These are phyloP conservation scores for Grammomys dolichurus DNA, from an alignment of 2,113 vertebrate species.

Conservation along the genomic window DNA sequence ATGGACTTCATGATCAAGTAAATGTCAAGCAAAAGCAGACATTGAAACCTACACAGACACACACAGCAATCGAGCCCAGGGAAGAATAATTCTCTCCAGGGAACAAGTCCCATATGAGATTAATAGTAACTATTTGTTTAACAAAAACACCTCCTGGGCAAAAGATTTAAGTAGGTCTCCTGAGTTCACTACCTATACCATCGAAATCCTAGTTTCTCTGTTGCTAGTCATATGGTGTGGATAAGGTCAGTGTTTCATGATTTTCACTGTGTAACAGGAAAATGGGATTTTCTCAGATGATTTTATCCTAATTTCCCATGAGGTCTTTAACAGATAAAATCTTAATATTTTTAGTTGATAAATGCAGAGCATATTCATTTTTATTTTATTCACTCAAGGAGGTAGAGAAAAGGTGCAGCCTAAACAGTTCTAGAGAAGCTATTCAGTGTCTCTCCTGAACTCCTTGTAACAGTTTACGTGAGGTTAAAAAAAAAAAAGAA, in stretches of 20 bases:
- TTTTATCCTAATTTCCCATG: background rate
- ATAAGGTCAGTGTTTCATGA: background rate
- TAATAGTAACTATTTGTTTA: background rate
- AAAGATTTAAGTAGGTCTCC: background rate
- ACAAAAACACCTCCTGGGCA: background rate
- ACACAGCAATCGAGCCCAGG: background rate
- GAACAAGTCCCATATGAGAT: background rate
- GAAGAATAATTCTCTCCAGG: background rate
- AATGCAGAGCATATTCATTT: background rate
- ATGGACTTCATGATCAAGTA: background rate
- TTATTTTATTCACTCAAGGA: background rate
- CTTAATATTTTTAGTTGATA: background rate
- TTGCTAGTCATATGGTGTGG: background rate
- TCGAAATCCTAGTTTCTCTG: background rate
- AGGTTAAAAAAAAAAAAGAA: background rate
- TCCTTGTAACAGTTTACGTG: background rate
- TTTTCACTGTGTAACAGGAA: background rate
- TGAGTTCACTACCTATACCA: too few relatives aligned
- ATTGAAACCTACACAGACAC: conserved; percentile 10
- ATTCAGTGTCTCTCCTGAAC: conserved; percentile 9
- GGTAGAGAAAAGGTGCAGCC: background rate
- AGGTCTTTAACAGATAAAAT: background rate
- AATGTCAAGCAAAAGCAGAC: conserved; percentile 2
- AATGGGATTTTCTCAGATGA: background rate
- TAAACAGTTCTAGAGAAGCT: background rate